phyloP scores from a whole-genome alignment of 2,113 vertebrate genomes.

The Ictalurus furcatus region DNA sequence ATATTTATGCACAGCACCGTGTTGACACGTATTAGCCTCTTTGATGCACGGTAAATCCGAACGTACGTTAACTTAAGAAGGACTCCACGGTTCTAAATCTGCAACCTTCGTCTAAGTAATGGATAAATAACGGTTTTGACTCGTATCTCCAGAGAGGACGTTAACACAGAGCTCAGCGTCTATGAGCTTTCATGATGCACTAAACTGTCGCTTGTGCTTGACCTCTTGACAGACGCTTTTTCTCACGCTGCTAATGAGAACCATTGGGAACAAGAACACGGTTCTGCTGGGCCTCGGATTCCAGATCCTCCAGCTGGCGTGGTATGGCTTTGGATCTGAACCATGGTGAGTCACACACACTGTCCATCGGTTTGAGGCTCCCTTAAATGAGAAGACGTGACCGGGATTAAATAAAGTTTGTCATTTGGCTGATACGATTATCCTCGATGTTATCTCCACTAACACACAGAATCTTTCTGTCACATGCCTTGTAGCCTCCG shows the following conservation, averaged over 20 bases:
- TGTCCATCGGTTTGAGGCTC: not conserved
- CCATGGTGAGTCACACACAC: slow-evolving; percentile 75
- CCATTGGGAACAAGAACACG: slow-evolving; percentile 84
- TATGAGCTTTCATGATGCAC: not conserved
- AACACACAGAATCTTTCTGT: not conserved
- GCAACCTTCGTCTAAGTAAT: not conserved
- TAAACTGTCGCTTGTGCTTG: not conserved
- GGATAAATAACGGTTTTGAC: not conserved
- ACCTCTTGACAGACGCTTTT: slow-evolving; percentile 76
- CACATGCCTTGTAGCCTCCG: not conserved
- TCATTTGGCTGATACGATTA: not conserved
- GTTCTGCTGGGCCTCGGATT: slow-evolving; percentile 85
- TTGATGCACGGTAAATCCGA: not conserved
- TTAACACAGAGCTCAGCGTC: not conserved
- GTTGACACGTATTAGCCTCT: not conserved
- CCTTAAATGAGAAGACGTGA: not conserved
- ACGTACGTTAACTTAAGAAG: not conserved
- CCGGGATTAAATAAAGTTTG: not conserved
- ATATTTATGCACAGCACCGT: not conserved
- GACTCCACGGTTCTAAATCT: not conserved
- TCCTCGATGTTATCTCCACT: not conserved
- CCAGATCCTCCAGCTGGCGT: slow-evolving; percentile 82
- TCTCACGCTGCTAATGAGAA: slow-evolving; percentile 81
- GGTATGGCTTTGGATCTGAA: slow-evolving; percentile 86
- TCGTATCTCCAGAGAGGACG: not conserved